phyloP scores from a whole-genome alignment of 1,140 invertebrate species.

The Camponotus pennsylvanicus region DNA sequence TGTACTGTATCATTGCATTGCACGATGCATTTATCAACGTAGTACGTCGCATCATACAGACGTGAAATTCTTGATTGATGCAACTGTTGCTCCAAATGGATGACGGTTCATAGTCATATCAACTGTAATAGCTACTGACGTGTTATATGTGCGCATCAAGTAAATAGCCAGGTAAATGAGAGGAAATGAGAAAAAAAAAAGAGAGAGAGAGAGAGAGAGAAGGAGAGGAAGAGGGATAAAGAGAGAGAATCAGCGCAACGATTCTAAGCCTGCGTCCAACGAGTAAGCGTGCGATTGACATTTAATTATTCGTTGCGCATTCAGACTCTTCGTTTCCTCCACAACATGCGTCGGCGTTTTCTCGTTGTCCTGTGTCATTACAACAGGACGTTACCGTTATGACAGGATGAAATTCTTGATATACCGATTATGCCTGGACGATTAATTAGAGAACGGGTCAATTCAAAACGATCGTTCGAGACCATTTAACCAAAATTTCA shows the following conservation, averaged over 20 bases:
- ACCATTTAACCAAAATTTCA: not conserved
- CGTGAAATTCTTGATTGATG: constrained; percentile 1
- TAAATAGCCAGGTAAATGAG: constrained; percentile 46
- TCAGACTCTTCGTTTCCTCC: constrained; percentile 41
- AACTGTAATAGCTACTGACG: constrained; percentile 52
- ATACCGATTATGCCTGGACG: not conserved
- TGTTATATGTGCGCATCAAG: not conserved
- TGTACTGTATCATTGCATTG: not conserved
- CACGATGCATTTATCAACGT: not conserved
- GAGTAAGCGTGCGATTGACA: constrained; percentile 55
- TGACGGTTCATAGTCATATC: constrained; percentile 41
- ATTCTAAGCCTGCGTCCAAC: constrained; percentile 35
- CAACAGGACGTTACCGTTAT: not conserved
- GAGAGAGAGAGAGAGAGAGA: constrained; percentile 18
- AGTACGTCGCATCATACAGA: constrained; percentile 15
- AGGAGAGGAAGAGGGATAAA: constrained; percentile 21
- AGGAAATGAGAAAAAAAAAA: constrained; percentile 46
- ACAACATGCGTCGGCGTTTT: not conserved
- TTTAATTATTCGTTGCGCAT: constrained; percentile 70
- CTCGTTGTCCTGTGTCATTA: constrained; percentile 3
- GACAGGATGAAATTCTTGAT: not conserved
- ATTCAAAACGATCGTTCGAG: too few species aligned
- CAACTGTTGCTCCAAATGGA: constrained; percentile 42
- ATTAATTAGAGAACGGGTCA: not conserved
- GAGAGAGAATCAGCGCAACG: constrained; percentile 1